These are phyloP conservation scores for Rhinolophus ferrumequinum DNA, from an alignment of 2,113 vertebrate genomes.

Conservation along the genomic window DNA sequence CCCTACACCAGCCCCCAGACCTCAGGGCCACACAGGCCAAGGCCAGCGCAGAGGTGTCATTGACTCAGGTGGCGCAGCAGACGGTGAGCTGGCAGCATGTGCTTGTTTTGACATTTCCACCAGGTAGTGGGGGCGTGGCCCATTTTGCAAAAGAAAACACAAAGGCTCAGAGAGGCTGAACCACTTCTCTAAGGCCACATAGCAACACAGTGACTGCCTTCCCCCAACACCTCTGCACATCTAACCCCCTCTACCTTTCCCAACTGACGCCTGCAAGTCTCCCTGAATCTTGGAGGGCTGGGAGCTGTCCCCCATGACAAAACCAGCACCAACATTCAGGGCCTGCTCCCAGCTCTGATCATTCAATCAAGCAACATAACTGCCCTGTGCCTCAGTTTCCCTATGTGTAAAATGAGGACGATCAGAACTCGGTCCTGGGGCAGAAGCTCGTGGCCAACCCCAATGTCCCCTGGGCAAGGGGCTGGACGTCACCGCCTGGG, in stretches of 20 bases:
- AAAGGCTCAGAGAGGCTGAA: neutral
- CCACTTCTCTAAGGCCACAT: neutral
- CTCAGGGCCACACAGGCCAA: neutral
- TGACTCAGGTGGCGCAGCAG: neutral
- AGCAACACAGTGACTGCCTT: neutral
- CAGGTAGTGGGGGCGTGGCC: neutral
- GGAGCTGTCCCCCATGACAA: neutral
- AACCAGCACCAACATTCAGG: neutral
- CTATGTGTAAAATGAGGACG: neutral
- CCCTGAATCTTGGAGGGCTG: neutral
- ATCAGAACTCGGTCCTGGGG: neutral
- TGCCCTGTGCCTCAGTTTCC: neutral
- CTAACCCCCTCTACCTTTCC: neutral
- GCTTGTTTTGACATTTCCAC: neutral
- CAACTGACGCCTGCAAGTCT: neutral
- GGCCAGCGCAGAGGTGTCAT: neutral
- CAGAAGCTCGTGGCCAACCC: neutral
- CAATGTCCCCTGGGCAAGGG: neutral
- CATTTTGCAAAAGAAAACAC: neutral
- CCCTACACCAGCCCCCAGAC: rapidly evolving
- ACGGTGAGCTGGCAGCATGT: rapidly evolving
- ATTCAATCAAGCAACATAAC: neutral
- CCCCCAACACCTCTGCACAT: rapidly evolving
- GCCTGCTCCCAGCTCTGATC: neutral
- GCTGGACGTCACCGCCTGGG: neutral